Evolutionary conservation across 2,797 vertebrate species (phyloP).

Genomic region (Enoplosus armatus): DNA sequence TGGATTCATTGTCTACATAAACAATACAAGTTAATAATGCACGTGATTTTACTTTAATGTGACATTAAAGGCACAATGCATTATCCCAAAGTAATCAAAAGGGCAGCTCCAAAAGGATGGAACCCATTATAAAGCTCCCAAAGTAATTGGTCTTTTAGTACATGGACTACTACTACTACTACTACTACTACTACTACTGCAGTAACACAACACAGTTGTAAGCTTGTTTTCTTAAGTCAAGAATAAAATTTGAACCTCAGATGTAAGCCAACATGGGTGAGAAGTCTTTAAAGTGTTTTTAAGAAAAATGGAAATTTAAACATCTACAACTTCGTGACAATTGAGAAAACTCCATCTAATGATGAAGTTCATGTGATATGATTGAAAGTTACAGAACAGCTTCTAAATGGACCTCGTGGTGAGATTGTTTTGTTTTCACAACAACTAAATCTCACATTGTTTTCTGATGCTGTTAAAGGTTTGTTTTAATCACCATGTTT

Average conservation of each 20-base stretch:
- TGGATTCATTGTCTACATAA: neutral
- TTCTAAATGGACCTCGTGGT: neutral
- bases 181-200: too few species aligned
- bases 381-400: neutral
- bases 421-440: neutral
- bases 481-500: constrained; percentile 7
- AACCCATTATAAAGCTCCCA: neutral
- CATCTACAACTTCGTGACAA: neutral
- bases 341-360: neutral
- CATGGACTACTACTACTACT: too few species aligned
- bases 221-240: too few species aligned
- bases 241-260: neutral
- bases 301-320: neutral
- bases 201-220: too few species aligned
- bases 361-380: neutral
- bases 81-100: neutral
- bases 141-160: neutral
- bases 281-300: neutral
- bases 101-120: neutral
- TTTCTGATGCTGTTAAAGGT: neutral
- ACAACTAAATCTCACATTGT: neutral
- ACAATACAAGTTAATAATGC: neutral
- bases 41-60: neutral
- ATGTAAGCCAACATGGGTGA: neutral
- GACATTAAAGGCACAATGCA: neutral